Base-by-base conservation (phyloP, 1,140 invertebrate species). In the Euura lappo region DNA sequence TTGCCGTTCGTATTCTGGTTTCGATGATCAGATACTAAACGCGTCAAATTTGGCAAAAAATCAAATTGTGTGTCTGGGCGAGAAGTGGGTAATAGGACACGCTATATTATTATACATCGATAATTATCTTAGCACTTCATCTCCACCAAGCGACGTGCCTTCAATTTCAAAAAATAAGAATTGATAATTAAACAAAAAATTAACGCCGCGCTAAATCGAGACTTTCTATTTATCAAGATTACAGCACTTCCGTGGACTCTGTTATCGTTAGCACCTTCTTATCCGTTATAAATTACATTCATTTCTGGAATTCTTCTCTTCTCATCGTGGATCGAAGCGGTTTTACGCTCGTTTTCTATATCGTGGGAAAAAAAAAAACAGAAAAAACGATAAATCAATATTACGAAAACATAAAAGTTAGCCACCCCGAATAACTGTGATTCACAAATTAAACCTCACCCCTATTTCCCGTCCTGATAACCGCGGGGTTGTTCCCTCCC, bases 401-500 rank as follows among this genome's bases (percentile, higher is more conserved):
- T 28, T 1, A 28, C 28, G 28, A 28, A 28, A 28, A 28, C 28
- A 28, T 28, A 28, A 28, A 28, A 28, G 28, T 28, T 28, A 28
- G 28, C 28, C 28, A 28, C 28, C 28, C 28, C 28, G n/a, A n/a
- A n/a, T n/a, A n/a, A n/a, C n/a, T n/a, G n/a, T n/a, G n/a, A n/a
- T n/a, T n/a, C n/a, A n/a, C n/a, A 28, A 28, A 73, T 68, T 72
- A 72, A 66, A 80, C 75, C 75, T 87, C 78, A 84, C 82, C 85
- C 78, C 85, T 83, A 71, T 86, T 87, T 73, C 86, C 85, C 74
- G 87, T 85, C 77, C 86, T 85, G 70, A 88, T 86, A 70, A 87
- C 87, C 45, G 85, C 82, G 74, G 85, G 78, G 65, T 82, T 83
- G 75, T 89, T 89, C 28, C 28, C 28, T 78, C 90, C 86, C 72